phyloP scores from a whole-genome alignment of 2,113 vertebrate genomes.

The Xerus inauris region DNA sequence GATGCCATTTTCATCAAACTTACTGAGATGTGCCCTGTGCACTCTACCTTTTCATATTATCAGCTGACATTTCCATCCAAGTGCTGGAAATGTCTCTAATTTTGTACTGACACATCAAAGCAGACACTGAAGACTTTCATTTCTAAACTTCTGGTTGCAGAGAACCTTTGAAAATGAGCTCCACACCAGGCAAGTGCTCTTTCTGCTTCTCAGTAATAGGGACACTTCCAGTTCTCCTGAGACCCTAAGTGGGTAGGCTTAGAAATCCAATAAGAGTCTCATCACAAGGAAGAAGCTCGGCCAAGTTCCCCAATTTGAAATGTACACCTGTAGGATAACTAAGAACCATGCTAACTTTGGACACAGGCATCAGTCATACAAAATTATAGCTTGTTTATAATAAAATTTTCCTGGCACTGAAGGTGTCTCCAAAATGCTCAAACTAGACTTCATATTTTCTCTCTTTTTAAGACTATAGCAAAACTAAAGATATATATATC shows the following conservation, averaged over 20 bases:
- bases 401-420: not conserved
- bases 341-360: not conserved
- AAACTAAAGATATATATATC: not conserved
- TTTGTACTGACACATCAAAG: conserved; percentile 62
- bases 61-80: conserved; percentile 71
- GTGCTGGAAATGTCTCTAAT: conserved; percentile 49
- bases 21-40: conserved; percentile 37
- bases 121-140: not conserved
- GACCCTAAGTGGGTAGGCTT: not conserved
- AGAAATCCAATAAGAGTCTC: not conserved
- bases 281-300: not conserved
- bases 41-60: conserved; percentile 47
- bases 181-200: not conserved
- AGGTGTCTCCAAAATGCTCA: not conserved
- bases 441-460: not conserved
- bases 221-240: not conserved
- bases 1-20: conserved; percentile 50
- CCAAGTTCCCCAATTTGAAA: not conserved
- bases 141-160: conserved; percentile 37
- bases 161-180: conserved; percentile 63
- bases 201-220: not conserved
- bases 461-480: not conserved
- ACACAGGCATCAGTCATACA: not conserved
- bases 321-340: not conserved
- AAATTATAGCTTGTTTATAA: not conserved